phyloP scores from a whole-genome alignment of 1,140 invertebrate species.

The Drosophila dunni region DNA sequence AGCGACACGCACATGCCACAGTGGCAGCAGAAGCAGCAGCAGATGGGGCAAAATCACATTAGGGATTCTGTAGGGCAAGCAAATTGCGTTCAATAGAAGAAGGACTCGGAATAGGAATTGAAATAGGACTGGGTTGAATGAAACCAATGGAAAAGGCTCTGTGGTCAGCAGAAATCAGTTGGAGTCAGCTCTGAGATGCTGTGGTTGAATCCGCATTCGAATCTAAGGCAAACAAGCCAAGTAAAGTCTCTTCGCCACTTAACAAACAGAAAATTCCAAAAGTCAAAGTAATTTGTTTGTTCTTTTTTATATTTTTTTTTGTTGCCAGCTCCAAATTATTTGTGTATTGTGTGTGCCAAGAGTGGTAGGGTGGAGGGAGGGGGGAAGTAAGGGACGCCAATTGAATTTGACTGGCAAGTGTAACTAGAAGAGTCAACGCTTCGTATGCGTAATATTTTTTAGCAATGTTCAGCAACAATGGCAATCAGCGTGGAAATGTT shows the following conservation, averaged over 20 bases:
- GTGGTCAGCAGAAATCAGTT: conserved; percentile 52
- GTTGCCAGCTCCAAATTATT: conserved; percentile 34
- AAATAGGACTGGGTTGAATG: conserved; percentile 15
- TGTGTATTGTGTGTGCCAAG: conserved; percentile 44
- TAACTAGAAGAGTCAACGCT: conserved; percentile 32
- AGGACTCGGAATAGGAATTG: too few species aligned
- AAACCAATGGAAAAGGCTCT: conserved; percentile 50
- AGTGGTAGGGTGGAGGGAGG: neutral
- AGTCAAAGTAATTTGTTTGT: conserved; percentile 54
- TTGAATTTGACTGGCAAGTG: conserved; percentile 44
- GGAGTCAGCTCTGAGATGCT: conserved; percentile 21
- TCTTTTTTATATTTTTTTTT: conserved; percentile 13
- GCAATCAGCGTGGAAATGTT: conserved; percentile 27
- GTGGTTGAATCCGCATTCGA: neutral
- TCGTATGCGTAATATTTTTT: conserved; percentile 60
- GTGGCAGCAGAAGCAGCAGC: neutral
- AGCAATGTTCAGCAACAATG: conserved; percentile 43
- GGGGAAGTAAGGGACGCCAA: conserved; percentile 10
- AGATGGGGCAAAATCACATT: conserved; percentile 40
- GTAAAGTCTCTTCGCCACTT: conserved; percentile 55
- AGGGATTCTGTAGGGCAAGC: conserved; percentile 47
- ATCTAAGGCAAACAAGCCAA: conserved; percentile 24
- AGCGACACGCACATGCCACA: conserved; percentile 1
- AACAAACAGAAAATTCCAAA: conserved; percentile 56
- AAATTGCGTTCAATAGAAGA: conserved; percentile 37